Evolutionary conservation across 2,797 vertebrate species (phyloP).

Genomic region (Euthynnus affinis): DNA sequence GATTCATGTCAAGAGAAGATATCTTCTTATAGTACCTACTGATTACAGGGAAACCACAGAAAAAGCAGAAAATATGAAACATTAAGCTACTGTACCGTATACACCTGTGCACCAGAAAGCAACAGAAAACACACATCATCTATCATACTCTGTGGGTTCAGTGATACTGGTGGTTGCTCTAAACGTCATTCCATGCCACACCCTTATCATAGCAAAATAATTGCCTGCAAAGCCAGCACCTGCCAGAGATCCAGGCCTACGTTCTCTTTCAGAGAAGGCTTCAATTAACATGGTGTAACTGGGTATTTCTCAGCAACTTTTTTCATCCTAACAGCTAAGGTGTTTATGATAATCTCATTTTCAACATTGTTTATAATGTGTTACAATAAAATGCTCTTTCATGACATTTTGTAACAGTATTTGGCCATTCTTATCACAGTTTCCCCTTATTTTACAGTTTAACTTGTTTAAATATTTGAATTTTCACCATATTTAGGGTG

Average conservation of each 20-base stretch:
- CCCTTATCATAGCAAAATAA: constrained; percentile 26
- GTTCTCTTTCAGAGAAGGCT: not conserved
- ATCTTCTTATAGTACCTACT: not conserved
- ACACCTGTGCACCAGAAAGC: not conserved
- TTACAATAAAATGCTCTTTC: not conserved
- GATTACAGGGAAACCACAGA: not conserved
- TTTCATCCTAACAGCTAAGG: not conserved
- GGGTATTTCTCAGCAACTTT: not conserved
- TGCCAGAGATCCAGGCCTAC: constrained; percentile 1
- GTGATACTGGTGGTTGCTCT: not conserved
- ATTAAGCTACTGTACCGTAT: not conserved
- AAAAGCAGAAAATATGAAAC: not conserved
- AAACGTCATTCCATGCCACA: constrained; percentile 33
- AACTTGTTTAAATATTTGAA: not conserved
- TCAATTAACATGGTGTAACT: not conserved
- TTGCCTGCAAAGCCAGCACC: constrained; percentile 18
- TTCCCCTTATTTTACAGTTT: not conserved
- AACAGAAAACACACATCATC: not conserved
- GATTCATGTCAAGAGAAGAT: not conserved
- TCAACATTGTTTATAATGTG: not conserved
- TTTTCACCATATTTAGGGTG: not conserved
- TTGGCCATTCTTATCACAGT: not conserved
- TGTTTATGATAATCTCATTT: not conserved
- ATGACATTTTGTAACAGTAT: not conserved
- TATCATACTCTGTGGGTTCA: constrained; percentile 1